phyloP scores from a whole-genome alignment of 2,888 invertebrate genomes.

The Crocallis elinguaria region DNA sequence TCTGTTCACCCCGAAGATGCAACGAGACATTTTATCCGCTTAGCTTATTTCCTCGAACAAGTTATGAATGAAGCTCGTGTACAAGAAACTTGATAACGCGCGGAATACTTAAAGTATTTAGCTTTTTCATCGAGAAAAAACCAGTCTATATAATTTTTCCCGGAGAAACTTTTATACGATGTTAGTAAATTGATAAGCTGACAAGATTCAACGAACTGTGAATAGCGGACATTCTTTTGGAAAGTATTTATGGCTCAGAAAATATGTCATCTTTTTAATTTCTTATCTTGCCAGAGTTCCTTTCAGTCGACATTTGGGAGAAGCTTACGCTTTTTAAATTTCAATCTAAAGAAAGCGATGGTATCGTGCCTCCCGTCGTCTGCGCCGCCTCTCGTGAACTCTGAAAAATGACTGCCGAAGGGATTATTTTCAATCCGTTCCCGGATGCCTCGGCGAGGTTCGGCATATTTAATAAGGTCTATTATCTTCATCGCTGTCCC shows the following conservation, averaged over 20 bases:
- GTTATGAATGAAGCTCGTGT: constrained; percentile 33
- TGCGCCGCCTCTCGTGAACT: constrained; percentile 55
- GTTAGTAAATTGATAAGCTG: constrained; percentile 39
- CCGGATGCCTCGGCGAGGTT: constrained; percentile 57
- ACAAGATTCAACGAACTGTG: constrained; percentile 38
- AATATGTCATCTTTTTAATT: constrained; percentile 49
- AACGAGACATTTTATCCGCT: constrained; percentile 34
- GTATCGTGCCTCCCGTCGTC: constrained; percentile 54
- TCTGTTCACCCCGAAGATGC: constrained; percentile 26
- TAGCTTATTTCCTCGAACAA: constrained; percentile 30
- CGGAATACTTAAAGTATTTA: constrained; percentile 28
- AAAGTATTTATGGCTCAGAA: constrained; percentile 39
- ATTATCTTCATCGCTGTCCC: constrained; percentile 67
- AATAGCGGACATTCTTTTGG: constrained; percentile 35
- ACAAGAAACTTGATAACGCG: constrained; percentile 28
- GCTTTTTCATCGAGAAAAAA: constrained; percentile 18
- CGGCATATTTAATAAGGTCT: constrained; percentile 74
- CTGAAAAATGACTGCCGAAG: constrained; percentile 67
- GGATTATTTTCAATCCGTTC: constrained; percentile 75
- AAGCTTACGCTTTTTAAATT: constrained; percentile 64
- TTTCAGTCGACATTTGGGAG: constrained; percentile 52
- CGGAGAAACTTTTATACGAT: constrained; percentile 31
- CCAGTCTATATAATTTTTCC: constrained; percentile 33
- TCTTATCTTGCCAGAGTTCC: constrained; percentile 45
- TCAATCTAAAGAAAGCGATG: constrained; percentile 61